Evolutionary conservation across 2,888 invertebrate species (phyloP), one percentile per base, ranked within the genome.

Genomic region (Tridacna gigas): DNA sequence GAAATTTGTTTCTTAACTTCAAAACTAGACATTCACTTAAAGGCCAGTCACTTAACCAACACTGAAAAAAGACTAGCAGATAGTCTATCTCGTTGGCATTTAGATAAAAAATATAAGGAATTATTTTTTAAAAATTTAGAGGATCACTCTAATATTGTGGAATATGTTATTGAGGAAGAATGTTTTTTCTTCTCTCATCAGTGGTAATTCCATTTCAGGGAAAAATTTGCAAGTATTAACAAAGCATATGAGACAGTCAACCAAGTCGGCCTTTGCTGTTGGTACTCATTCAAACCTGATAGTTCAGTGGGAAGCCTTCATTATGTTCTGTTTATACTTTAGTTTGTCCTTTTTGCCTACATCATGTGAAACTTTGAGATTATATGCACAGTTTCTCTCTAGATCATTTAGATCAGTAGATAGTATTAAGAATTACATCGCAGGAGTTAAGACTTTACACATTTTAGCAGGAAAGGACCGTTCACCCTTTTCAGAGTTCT

Each of bases 361-460:
- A 7, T 71, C 63, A 22, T 69, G 71, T n/a, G 11, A 26, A 12
- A 80, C 80, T 47, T 26, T 80, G 25, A 61, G 71, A 22, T 63
- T 76, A 26, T 80, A 76, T 63, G 71, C 61, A 9, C 76, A 77
- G n/a, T 80, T 80, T 77, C 37, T 81, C 20, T 56, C 77, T 28
- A 71, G 81, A 56, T 51, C 73, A 22, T 81, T 81, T 63, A 73
- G 37, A 48, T 65, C 71, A n/a, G 51, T 77, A 26, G 66, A 80
- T 13, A 67, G 67, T 69, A 66, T 80, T 5, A 67, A 26, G 37
- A 79, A 79, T 79, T 79, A 79, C 69, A 37, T 69, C 20, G 18
- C 47, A 69, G 75, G 75, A 4, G 69, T 80, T 22, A 80, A 80
- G 60, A 74, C 61, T 4, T 15, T 75, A 20, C 75, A 80, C 45